Conservation (phyloP, 2,888 invertebrate species). For the Chloromyia formosa region DNA sequence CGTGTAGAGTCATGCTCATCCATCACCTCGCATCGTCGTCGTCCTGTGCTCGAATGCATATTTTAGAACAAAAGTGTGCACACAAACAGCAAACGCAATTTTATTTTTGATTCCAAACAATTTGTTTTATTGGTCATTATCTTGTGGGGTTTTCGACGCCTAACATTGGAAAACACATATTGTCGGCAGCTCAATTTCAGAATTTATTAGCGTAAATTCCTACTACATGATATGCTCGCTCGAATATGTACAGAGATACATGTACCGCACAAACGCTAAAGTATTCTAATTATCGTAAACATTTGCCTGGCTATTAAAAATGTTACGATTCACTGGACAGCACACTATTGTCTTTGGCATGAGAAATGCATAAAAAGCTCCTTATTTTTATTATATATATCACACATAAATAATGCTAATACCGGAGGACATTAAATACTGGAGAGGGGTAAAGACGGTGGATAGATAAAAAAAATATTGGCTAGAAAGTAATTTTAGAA, state of each 20-base stretch:
- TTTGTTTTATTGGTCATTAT: background rate
- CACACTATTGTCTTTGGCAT: slow-evolving; percentile 37
- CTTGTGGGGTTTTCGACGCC: background rate
- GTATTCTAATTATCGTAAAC: slow-evolving; percentile 31
- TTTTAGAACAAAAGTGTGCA: background rate
- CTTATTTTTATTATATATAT: slow-evolving; percentile 11
- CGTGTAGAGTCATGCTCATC: too few species aligned
- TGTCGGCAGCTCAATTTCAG: background rate
- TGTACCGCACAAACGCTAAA: slow-evolving; percentile 17
- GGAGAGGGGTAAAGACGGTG: too few species aligned
- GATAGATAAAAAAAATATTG: too few species aligned
- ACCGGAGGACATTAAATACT: too few species aligned
- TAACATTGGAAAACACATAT: background rate
- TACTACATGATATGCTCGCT: background rate
- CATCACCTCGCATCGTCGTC: too few species aligned
- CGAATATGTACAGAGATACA: too few species aligned
- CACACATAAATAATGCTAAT: too few species aligned
- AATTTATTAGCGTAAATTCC: slow-evolving; percentile 10
- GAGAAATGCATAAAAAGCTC: slow-evolving; percentile 36
- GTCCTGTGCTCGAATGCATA: too few species aligned
- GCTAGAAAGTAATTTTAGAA: too few species aligned
- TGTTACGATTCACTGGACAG: slow-evolving; percentile 13
- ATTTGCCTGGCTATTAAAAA: slow-evolving; percentile 30
- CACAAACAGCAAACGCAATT: background rate
- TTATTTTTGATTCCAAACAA: slow-evolving; percentile 2